Conservation (phyloP, 2,113 vertebrate species). For the Manacus vitellinus region DNA sequence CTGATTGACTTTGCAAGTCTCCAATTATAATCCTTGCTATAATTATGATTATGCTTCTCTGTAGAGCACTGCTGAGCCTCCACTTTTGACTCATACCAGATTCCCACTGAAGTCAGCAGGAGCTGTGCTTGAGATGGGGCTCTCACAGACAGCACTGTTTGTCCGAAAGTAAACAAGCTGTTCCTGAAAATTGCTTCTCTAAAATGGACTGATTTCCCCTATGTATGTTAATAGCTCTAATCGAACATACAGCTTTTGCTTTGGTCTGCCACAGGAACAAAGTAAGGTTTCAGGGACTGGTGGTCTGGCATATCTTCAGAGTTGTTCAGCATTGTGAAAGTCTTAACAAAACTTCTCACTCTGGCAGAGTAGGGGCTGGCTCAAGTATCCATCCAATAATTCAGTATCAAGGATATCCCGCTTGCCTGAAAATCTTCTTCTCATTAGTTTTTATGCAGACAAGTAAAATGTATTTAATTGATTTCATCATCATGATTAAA, state of each 20-base stretch:
- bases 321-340: not conserved
- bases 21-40: not conserved
- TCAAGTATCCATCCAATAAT: not conserved
- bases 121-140: not conserved
- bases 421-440: not conserved
- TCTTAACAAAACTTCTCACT: not conserved
- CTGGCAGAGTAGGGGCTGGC: not conserved
- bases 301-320: not conserved
- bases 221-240: not conserved
- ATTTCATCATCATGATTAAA: conserved; percentile 9
- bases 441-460: not conserved
- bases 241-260: not conserved
- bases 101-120: conserved; percentile 53
- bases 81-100: conserved; percentile 45
- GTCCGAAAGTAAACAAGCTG: conserved; percentile 1
- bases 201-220: not conserved
- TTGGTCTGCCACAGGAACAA: not conserved
- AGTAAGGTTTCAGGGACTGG: not conserved
- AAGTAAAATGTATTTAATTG: conserved; percentile 13
- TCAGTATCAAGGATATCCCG: not conserved
- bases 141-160: not conserved
- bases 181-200: conserved; percentile 36
- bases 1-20: conserved; percentile 56
- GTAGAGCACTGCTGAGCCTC: conserved; percentile 1
- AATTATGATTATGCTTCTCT: conserved; percentile 26